phyloP scores from a whole-genome alignment of 2,113 vertebrate species.

The Rhineura floridana region DNA sequence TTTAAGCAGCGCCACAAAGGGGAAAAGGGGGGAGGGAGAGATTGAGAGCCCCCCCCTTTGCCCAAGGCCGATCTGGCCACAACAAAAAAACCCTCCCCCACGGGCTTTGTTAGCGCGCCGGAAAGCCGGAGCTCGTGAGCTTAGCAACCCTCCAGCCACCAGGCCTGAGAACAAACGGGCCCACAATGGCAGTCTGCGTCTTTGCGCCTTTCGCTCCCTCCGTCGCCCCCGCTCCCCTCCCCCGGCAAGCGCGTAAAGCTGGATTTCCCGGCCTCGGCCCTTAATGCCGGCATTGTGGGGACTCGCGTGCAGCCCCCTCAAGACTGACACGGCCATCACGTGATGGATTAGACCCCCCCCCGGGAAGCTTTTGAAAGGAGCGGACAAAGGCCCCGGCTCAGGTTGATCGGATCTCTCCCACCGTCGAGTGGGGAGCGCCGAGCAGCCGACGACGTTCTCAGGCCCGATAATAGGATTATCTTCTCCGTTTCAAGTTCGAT shows the following conservation, averaged over 20 bases:
- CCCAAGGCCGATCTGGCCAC: constrained; percentile 58
- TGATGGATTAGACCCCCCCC: constrained; percentile 75
- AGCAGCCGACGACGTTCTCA: constrained; percentile 63
- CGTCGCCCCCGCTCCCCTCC: constrained; percentile 31
- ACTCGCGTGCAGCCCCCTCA: constrained; percentile 85
- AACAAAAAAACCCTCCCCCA: constrained; percentile 71
- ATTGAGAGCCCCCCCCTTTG: neutral
- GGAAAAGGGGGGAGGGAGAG: neutral
- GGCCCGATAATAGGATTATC: constrained; percentile 81
- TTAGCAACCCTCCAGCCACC: constrained; percentile 77
- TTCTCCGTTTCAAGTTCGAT: constrained; percentile 76
- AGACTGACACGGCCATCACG: constrained; percentile 81
- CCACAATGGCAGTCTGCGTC: constrained; percentile 15
- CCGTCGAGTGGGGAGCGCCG: constrained; percentile 55
- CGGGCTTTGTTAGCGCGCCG: constrained; percentile 80
- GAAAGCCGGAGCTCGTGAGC: constrained; percentile 74
- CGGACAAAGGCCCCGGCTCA: constrained; percentile 57
- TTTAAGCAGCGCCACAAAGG: constrained; percentile 40
- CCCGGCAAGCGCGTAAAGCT: constrained; percentile 81
- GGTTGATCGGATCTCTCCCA: constrained; percentile 61
- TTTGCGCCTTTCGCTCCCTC: neutral
- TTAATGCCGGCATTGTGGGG: constrained; percentile 82
- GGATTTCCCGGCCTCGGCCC: constrained; percentile 68
- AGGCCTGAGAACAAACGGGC: constrained; percentile 82
- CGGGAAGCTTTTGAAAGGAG: constrained; percentile 70